Evolutionary conservation across 2,797 vertebrate species (phyloP), one percentile per base, ranked within the genome.

Genomic region (Staurois parvus): DNA sequence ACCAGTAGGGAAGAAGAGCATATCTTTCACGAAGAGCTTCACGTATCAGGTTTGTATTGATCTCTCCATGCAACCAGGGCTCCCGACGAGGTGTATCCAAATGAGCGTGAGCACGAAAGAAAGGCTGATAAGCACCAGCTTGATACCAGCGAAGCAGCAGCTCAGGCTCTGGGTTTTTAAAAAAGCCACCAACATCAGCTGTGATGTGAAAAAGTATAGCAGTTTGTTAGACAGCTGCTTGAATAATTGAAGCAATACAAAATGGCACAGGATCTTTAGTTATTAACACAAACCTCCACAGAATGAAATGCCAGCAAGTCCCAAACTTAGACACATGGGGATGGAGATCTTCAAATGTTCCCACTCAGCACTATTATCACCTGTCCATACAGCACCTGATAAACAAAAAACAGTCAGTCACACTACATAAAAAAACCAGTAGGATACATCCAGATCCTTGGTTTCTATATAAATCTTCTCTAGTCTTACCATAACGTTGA

Each of bases 81-180:
- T 99, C 98, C 0, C 97, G 94, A 1, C 97, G 96, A 0, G 95
- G 95, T 0, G 97, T 99, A 92, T 99, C 98, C 91, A 99, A 85
- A 90, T 99, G 97, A 2, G 98, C 97, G 4, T 99, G 98, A 10
- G 96, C 94, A 0, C 98, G 94, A 88, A 96, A 98, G 91, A 99
- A 99, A 0, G 97, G 97, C 91, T 98, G 97, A 88, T 98, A 97
- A 0, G 97, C 96, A 0, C 97, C 97, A 0, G 95, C 94, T 91
- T 99, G 98, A 92, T 98, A 99, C 98, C 98, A 99, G 67, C 98
- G 97, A 76, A 98, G 95, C 84, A 98, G 91, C 87, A 99, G 91
- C 90, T 99, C 97, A 0, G 93, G 21, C 3, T 93, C 96, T 0
- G 97, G 97, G 76, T 95, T 91, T 90, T 96, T 97, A 90, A 99